phyloP scores from a whole-genome alignment of 1,140 invertebrate species.

The Ceratoteleas bidentatus region DNA sequence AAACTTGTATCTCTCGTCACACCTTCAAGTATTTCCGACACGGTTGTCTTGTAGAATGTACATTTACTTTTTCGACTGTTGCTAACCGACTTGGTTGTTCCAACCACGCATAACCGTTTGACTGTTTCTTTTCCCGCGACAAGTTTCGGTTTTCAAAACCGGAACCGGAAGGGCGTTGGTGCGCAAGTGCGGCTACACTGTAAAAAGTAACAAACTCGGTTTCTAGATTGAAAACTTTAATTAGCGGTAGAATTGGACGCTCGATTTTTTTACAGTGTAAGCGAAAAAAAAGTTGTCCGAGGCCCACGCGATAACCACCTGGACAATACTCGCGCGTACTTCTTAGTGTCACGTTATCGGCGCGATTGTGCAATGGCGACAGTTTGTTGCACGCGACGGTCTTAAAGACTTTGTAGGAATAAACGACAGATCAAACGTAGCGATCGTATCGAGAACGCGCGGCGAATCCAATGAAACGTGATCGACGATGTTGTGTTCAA shows the following conservation, averaged over 20 bases:
- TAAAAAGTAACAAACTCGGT: no score
- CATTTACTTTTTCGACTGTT: no score
- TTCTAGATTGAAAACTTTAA: no score
- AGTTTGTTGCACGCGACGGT: no score
- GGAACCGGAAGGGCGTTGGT: no score
- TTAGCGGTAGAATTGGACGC: neutral
- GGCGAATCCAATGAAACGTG: constrained; percentile 19
- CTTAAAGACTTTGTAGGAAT: constrained; percentile 27
- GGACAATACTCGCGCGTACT: constrained; percentile 10
- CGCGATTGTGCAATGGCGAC: constrained; percentile 13
- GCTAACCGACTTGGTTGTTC: no score
- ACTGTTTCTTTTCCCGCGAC: neutral
- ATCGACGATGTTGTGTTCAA: constrained; percentile 23
- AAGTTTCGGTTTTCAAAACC: constrained; percentile 24
- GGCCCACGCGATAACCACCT: constrained; percentile 1
- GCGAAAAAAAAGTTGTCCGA: neutral
- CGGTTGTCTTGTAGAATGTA: neutral
- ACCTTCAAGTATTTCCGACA: constrained; percentile 6
- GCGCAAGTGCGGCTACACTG: no score
- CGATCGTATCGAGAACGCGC: constrained; percentile 24
- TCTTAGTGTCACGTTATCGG: constrained; percentile 17
- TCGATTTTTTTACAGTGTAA: no score
- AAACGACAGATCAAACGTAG: constrained; percentile 4
- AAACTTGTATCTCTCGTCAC: neutral
- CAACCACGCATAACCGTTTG: no score